A percentile compares a stretch with the other conserved stretches of the same genome.
These are phyloP conservation scores for Gymnocheta viridis DNA, from an alignment of 2,888 invertebrate genomes.

Conservation along the genomic window DNA sequence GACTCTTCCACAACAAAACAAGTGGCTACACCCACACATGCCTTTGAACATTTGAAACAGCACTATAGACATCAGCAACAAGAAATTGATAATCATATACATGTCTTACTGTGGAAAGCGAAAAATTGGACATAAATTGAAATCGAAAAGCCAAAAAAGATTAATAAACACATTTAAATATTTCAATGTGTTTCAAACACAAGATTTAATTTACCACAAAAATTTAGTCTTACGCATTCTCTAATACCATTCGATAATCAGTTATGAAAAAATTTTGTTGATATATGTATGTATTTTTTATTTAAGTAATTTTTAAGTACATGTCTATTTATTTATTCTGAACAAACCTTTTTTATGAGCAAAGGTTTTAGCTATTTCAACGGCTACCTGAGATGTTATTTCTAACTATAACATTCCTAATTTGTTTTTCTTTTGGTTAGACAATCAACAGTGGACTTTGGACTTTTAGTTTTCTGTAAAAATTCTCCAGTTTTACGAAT, in stretches of 20 bases:
- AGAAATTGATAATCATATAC: slow-evolving; percentile 80
- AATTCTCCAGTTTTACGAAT: neutral
- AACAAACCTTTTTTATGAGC: neutral
- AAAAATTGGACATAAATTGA: slow-evolving; percentile 79
- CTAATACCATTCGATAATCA: slow-evolving; percentile 22
- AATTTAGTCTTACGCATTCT: slow-evolving; percentile 14
- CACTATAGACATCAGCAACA: slow-evolving; percentile 72
- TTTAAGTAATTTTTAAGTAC: neutral
- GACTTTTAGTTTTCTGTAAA: neutral
- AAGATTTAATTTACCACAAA: slow-evolving; percentile 1
- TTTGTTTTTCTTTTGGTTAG: neutral
- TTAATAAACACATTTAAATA: neutral
- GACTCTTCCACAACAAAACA: slow-evolving; percentile 71
- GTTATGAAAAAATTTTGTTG: slow-evolving; percentile 9
- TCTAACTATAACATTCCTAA: slow-evolving; percentile 7
- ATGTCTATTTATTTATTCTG: neutral
- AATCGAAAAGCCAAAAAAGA: neutral
- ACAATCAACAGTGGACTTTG: no score
- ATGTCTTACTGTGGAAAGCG: slow-evolving; percentile 80
- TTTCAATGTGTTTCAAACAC: slow-evolving; percentile 10
- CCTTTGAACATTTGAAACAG: slow-evolving; percentile 72
- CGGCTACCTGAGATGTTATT: neutral
- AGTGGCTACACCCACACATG: slow-evolving; percentile 74
- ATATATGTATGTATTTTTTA: neutral
- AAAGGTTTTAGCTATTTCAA: neutral